A percentile compares a stretch with the other conserved stretches of the same genome.
Evolutionary conservation across 2,113 vertebrate genomes (phyloP).

Genomic region (Serilophus lunatus): DNA sequence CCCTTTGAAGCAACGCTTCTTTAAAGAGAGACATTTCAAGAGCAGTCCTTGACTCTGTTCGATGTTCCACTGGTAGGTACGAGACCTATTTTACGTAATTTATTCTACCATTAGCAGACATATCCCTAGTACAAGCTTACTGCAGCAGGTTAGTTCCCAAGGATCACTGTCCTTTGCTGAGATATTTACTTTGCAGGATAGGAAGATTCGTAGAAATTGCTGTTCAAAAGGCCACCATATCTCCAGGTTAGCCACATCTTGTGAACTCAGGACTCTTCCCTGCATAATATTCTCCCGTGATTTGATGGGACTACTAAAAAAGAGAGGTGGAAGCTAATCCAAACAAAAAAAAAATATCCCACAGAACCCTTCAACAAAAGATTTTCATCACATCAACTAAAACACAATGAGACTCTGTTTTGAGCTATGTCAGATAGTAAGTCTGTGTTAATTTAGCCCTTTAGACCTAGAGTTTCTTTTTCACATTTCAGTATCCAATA

Average conservation of each 20-base stretch:
- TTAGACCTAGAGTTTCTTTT: not conserved
- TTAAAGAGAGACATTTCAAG: slow-evolving; percentile 79
- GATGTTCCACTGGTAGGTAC: slow-evolving; percentile 71
- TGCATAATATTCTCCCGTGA: not conserved
- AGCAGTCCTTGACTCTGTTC: slow-evolving; percentile 75
- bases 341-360: not conserved
- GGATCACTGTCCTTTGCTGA: not conserved
- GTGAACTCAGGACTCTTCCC: not conserved
- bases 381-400: not conserved
- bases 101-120: slow-evolving; percentile 64
- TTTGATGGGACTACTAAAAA: not conserved
- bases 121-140: slow-evolving; percentile 14
- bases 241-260: not conserved
- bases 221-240: not conserved
- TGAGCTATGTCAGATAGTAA: not conserved
- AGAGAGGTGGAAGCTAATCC: not conserved
- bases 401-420: not conserved
- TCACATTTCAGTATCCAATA: not conserved
- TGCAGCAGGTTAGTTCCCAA: slow-evolving; percentile 19
- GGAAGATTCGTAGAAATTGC: not conserved
- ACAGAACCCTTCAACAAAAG: not conserved
- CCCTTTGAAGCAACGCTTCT: slow-evolving; percentile 85
- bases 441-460: not conserved
- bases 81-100: slow-evolving; percentile 77
- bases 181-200: not conserved